These are phyloP conservation scores for Perca schrenkii DNA, from an alignment of 2,113 vertebrate species.

Conservation along the genomic window DNA sequence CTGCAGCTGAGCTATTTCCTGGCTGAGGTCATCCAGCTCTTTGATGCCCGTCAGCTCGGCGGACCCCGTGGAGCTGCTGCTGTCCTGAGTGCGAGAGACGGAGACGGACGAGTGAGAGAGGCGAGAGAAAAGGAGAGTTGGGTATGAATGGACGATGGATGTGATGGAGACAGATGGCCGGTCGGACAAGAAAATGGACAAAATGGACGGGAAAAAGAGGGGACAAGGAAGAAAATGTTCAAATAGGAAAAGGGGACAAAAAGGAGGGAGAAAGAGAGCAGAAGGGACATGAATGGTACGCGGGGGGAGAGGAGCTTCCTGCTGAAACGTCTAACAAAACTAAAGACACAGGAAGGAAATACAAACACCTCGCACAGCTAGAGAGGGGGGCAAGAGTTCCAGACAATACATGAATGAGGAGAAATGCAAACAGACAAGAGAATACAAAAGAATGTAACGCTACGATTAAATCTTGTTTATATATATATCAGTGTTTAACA, in stretches of 20 bases:
- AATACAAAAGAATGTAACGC: constrained; percentile 32
- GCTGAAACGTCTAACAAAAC: constrained; percentile 59
- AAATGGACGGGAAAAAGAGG: constrained; percentile 5
- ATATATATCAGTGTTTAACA: neutral
- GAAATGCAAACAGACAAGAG: constrained; percentile 36
- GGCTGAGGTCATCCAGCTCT: constrained; percentile 94
- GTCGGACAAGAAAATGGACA: neutral
- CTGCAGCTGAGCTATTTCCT: constrained; percentile 96
- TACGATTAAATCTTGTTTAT: neutral
- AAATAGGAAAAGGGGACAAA: neutral
- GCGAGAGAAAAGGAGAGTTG: neutral
- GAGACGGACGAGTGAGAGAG: constrained; percentile 26
- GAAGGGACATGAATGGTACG: constrained; percentile 27
- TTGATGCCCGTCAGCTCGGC: constrained; percentile 93
- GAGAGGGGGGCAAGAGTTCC: constrained; percentile 25
- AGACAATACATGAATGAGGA: constrained; percentile 56
- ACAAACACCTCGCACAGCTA: constrained; percentile 57
- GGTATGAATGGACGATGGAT: neutral
- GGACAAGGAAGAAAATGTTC: neutral
- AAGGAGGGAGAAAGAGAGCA: constrained; percentile 20
- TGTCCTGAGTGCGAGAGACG: constrained; percentile 85
- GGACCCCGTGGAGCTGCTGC: constrained; percentile 85
- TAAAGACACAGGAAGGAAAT: constrained; percentile 75
- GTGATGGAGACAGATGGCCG: neutral
- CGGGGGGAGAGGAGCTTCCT: constrained; percentile 47